Base-by-base conservation (phyloP, 2,888 invertebrate species). In the Trimorus sp. region DNA sequence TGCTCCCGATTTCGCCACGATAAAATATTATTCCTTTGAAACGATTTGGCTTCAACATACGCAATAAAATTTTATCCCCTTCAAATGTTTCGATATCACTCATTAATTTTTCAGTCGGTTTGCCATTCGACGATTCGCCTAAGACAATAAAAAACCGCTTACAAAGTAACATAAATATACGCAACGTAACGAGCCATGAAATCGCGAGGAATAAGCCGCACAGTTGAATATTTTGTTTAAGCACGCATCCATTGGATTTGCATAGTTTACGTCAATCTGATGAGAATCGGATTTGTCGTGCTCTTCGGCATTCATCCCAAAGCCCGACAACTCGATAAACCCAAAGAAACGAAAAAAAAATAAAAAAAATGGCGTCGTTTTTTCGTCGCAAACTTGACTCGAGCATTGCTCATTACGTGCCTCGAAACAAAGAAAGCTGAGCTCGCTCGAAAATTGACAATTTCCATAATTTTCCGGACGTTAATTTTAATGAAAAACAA, bases 241-340 rank as follows among this genome's bases (percentile, higher is more conserved):
- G 54, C 62, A 63, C 11, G 54, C 48, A 16, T 73, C 42, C 54
- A 62, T 49, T 45, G 71, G 48, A 73, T 73, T 73, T 73, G 54
- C 54, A 54, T 54, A 73, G 71, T 73, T 73, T 62, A 60, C 62
- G 54, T 62, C 71, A 63, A 73, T 62, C 62, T 56, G 56, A 63
- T 63, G 63, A 63, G 73, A 56, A 63, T 73, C 56, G 71, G 62
- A 54, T 73, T 73, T 73, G 48, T 56, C 37, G 11, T 59, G 54
- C 73, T 59, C 40, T 63, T 70, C 51, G 4, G 37, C 70, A 69
- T 59, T 69, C 49, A 38, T 49, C 58, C 58, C 14, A 49, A 69
- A 58, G 38, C 48, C 48, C 58, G 69, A 16, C 68, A 68, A 45
- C 56, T 69, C 40, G 38, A 49, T 69, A 49, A 69, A 58, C 42